Conservation (phyloP, 2,113 vertebrate genomes). For the Hippocampus barbouri region DNA sequence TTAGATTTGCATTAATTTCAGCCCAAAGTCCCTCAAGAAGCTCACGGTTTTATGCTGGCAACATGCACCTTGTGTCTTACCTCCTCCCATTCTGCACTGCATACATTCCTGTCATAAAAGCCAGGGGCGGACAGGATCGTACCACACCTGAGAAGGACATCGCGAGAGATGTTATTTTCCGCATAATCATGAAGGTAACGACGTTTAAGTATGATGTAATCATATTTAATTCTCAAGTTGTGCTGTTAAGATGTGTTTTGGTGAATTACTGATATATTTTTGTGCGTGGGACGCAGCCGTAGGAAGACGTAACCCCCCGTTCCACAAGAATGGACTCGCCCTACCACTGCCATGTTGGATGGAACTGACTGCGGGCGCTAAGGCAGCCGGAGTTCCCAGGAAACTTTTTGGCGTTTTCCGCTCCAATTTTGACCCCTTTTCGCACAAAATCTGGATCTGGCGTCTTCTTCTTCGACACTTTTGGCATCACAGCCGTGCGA, state of each 20-base stretch:
- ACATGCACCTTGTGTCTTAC: slow-evolving; percentile 46
- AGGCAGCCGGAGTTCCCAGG: slow-evolving; percentile 64
- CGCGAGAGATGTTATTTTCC: neutral
- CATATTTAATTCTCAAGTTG: neutral
- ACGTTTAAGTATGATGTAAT: neutral
- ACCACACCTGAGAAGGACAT: slow-evolving; percentile 30
- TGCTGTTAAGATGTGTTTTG: neutral
- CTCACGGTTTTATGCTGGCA: slow-evolving; percentile 24
- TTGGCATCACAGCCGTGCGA: neutral
- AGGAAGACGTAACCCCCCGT: neutral
- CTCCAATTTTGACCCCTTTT: slow-evolving; percentile 29
- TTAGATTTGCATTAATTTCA: slow-evolving; percentile 7
- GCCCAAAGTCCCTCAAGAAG: neutral
- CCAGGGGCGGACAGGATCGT: slow-evolving; percentile 50
- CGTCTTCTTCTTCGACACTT: slow-evolving; percentile 1
- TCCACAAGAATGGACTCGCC: slow-evolving; percentile 39
- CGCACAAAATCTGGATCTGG: slow-evolving; percentile 14
- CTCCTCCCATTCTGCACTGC: slow-evolving; percentile 55
- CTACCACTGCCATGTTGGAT: slow-evolving; percentile 86
- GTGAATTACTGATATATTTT: neutral
- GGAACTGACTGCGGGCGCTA: slow-evolving; percentile 56
- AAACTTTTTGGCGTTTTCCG: slow-evolving; percentile 63
- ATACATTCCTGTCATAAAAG: slow-evolving; percentile 66
- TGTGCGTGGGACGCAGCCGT: neutral
- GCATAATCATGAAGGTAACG: neutral